Conservation (phyloP, 2,113 vertebrate species). For the Bufo bufo region DNA sequence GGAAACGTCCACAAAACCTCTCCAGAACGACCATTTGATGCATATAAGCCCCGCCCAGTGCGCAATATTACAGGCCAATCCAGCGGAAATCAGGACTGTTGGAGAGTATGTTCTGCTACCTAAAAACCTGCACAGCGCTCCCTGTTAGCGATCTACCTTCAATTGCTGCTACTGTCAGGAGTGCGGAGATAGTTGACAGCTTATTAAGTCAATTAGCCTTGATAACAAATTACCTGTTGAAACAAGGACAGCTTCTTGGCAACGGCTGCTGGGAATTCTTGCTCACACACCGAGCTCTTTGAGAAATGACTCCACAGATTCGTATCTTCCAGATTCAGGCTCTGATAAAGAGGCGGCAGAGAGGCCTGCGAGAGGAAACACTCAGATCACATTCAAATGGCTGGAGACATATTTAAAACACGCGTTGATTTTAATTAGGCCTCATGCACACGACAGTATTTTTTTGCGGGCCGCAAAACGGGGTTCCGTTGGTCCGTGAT, state of each 20-base stretch:
- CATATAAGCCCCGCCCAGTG: no score
- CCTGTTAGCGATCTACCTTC: neutral
- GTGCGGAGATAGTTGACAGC: neutral
- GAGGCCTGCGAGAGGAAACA: slow-evolving; percentile 74
- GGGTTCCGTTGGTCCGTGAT: no score
- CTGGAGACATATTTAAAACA: slow-evolving; percentile 20
- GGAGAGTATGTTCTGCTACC: neutral
- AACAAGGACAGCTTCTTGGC: slow-evolving; percentile 87
- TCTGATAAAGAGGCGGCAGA: slow-evolving; percentile 86
- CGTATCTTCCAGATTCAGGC: slow-evolving; percentile 84
- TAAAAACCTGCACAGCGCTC: neutral
- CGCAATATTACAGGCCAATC: no score
- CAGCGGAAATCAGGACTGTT: no score
- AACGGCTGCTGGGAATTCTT: slow-evolving; percentile 85
- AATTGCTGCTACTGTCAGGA: neutral
- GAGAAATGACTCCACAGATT: slow-evolving; percentile 88
- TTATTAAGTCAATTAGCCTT: slow-evolving; percentile 8
- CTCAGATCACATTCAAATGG: slow-evolving; percentile 8
- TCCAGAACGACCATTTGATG: no score
- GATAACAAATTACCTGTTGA: slow-evolving; percentile 83
- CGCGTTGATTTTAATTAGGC: slow-evolving; percentile 35
- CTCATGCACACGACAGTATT: no score
- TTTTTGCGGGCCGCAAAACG: no score
- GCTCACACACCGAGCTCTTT: slow-evolving; percentile 88
- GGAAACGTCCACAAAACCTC: no score